Base-by-base conservation (phyloP, 1,140 invertebrate genomes). In the Euura saliciscinereae region DNA sequence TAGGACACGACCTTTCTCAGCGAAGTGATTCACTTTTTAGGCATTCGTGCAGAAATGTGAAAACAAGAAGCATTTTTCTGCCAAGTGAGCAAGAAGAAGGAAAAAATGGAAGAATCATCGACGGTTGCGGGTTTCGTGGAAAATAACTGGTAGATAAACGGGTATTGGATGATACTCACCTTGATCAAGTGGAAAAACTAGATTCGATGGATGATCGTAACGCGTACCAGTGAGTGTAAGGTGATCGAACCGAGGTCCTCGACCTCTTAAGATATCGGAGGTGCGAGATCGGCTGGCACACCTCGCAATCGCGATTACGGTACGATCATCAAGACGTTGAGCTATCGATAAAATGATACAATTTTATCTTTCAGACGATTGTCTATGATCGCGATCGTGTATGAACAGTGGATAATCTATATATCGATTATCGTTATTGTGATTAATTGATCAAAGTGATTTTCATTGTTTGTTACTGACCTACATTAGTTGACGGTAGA, bases 381-480 rank as follows among this genome's bases (percentile, higher is more conserved):
- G 28, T 28, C 28, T 28, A 28, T 28, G 28, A 28, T 28, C 28
- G 28, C 28, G 28, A 59, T 59, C 5, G 51, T 59, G 13, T 11
- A 59, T n/a, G 13, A n/a, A 59, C 13, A 59, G 51, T 59, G 13
- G 51, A 59, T 59, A 28, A 28, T 28, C 28, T 59, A 59, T 59
- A 59, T 59, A 51, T n/a, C 3, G 51, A 59, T 59, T 28, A 28
- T 28, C 28, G 28, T 28, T 28, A 28, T 28, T 28, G 28, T 28
- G 13, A 59, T 59, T 59, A 59, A n/a, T 59, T 59, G 51, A 59
- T 59, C 10, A 59, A 59, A 59, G 2, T 59, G 51, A 59, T 59
- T 59, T 59, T n/a, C 10, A 59, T 59, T 59, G 51, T 59, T 59
- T 59, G 51, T n/a, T 59, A 59, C 51, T 59, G 51, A 59, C 51